Evolutionary conservation across 2,888 invertebrate species (phyloP).

Genomic region (Pandemis heparana): DNA sequence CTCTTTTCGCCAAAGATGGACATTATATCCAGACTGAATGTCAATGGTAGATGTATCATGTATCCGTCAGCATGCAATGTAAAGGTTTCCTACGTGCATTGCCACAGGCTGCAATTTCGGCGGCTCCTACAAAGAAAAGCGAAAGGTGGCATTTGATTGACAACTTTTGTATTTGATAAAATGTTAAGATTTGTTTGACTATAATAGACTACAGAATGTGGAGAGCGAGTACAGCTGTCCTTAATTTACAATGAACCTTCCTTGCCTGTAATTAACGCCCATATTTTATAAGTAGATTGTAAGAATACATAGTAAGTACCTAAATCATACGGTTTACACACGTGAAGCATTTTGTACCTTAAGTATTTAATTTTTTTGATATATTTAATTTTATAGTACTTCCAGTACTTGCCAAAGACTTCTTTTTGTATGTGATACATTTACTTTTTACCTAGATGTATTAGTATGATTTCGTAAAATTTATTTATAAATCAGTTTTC

Average conservation of each 20-base stretch:
- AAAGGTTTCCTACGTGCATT: not conserved
- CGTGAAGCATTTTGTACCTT: constrained; percentile 35
- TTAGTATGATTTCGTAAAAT: constrained; percentile 40
- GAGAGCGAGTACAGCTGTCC: not conserved
- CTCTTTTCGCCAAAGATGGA: too few species aligned
- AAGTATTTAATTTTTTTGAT: constrained; percentile 47
- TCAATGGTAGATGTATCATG: too few species aligned
- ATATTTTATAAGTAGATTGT: constrained; percentile 44
- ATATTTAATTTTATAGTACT: constrained; percentile 63
- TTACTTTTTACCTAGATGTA: constrained; percentile 78
- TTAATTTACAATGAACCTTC: constrained; percentile 35
- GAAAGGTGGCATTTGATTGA: not conserved
- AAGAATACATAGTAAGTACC: constrained; percentile 37
- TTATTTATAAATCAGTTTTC: constrained; percentile 45
- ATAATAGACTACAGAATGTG: not conserved
- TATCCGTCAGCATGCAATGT: not conserved
- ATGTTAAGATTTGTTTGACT: not conserved
- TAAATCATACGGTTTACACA: constrained; percentile 21
- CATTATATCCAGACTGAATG: too few species aligned
- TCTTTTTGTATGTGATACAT: constrained; percentile 82
- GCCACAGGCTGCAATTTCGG: too few species aligned
- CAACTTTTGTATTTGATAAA: not conserved
- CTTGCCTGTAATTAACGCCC: constrained; percentile 53
- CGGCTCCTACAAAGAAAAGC: not conserved
- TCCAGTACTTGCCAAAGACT: constrained; percentile 82